A percentile compares a stretch with the other conserved stretches of the same genome.
These are phyloP conservation scores for Hylaeus volcanicus DNA, from an alignment of 1,140 invertebrate genomes.

Conservation along the genomic window DNA sequence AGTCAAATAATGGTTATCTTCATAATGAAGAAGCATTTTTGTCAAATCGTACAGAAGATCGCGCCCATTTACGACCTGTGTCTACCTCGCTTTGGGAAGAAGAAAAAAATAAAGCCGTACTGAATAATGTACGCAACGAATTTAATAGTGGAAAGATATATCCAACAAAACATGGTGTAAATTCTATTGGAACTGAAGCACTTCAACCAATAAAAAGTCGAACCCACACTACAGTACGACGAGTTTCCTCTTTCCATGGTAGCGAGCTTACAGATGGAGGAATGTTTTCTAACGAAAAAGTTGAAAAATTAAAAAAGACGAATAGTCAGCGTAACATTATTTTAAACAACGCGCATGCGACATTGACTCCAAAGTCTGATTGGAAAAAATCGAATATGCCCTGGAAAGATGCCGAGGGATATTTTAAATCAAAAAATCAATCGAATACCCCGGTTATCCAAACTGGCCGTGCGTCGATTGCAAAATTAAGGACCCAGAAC, in stretches of 20 bases:
- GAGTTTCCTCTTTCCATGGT: slow-evolving; percentile 76
- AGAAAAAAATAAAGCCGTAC: slow-evolving; percentile 10
- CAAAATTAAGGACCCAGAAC: slow-evolving; percentile 84
- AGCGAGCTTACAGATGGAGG: slow-evolving; percentile 67
- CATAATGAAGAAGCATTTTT: slow-evolving; percentile 30
- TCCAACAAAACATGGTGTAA: slow-evolving; percentile 65
- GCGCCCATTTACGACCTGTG: slow-evolving; percentile 26
- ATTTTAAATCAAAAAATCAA: slow-evolving; percentile 67
- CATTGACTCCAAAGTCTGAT: slow-evolving; percentile 11
- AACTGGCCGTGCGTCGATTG: slow-evolving; percentile 83
- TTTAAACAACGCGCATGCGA: slow-evolving; percentile 29
- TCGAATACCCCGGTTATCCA: slow-evolving; percentile 66
- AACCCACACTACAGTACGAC: slow-evolving; percentile 53
- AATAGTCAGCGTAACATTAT: slow-evolving; percentile 69
- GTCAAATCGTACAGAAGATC: slow-evolving; percentile 16
- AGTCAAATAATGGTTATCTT: slow-evolving; percentile 52
- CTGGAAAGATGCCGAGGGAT: slow-evolving; percentile 78
- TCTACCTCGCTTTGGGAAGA: slow-evolving; percentile 34
- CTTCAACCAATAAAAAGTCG: slow-evolving; percentile 35
- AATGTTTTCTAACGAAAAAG: slow-evolving; percentile 71
- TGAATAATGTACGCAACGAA: slow-evolving; percentile 12
- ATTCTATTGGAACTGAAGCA: slow-evolving; percentile 51
- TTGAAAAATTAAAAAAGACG: slow-evolving; percentile 73
- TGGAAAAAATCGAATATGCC: slow-evolving; percentile 60
- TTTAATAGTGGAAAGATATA: slow-evolving; percentile 39